phyloP scores from a whole-genome alignment of 2,797 vertebrate species.

The Micrastur ruficollis region DNA sequence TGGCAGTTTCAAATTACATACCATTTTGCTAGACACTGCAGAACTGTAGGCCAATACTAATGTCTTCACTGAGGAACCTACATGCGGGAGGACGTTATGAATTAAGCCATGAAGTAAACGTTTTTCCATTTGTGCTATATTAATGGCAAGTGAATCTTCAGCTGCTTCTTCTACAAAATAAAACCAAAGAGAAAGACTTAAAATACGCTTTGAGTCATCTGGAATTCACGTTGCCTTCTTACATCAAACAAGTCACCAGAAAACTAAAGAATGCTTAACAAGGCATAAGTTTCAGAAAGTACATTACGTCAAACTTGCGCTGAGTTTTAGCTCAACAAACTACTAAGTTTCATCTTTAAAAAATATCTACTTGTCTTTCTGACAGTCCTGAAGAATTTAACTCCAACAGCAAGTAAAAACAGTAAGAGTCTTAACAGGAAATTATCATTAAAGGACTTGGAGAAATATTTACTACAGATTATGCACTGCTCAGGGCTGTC shows the following conservation, averaged over 20 bases:
- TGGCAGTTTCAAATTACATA: slow-evolving; percentile 58
- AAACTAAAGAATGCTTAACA: neutral
- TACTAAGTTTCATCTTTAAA: neutral
- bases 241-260: neutral
- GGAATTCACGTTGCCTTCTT: neutral
- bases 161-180: slow-evolving; percentile 82
- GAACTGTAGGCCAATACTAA: slow-evolving; percentile 93
- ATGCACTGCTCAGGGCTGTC: neutral
- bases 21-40: slow-evolving; percentile 95
- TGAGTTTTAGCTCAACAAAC: neutral
- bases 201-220: neutral
- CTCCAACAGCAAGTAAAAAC: neutral
- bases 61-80: slow-evolving; percentile 89
- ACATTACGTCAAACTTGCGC: neutral
- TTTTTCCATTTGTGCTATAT: slow-evolving; percentile 88
- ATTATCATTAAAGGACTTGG: neutral
- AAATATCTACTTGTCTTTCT: neutral
- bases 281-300: neutral
- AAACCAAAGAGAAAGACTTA: neutral
- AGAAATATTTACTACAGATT: neutral
- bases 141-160: slow-evolving; percentile 83
- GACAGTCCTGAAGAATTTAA: neutral
- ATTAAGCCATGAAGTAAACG: slow-evolving; percentile 89
- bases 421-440: neutral
- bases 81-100: slow-evolving; percentile 88